phyloP scores from a whole-genome alignment of 1,140 invertebrate genomes.

The Episyrphus balteatus region DNA sequence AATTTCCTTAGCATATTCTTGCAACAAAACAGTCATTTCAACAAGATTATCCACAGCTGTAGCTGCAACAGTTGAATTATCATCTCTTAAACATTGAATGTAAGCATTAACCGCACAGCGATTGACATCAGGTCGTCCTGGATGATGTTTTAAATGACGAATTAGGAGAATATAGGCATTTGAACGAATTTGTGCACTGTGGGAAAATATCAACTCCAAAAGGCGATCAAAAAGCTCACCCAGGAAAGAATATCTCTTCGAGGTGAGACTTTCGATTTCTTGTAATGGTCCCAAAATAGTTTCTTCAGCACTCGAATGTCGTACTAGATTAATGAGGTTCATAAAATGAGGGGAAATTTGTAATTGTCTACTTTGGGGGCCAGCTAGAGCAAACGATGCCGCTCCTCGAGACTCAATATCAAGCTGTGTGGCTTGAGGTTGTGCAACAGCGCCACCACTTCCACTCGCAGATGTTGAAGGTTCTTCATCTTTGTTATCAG shows the following conservation, averaged over 20 bases:
- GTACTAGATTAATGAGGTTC: conserved; percentile 28
- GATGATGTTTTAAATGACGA: conserved; percentile 54
- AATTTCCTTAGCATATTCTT: conserved; percentile 70
- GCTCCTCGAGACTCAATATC: conserved; percentile 11
- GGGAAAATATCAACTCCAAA: conserved; percentile 48
- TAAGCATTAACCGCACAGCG: conserved; percentile 56
- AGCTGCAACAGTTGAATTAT: conserved; percentile 64
- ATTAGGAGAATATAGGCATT: conserved; percentile 54
- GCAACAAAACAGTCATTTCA: conserved; percentile 68
- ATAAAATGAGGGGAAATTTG: conserved; percentile 36
- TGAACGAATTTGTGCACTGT: conserved; percentile 49
- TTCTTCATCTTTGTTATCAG: conserved; percentile 6
- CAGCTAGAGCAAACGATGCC: conserved; percentile 16
- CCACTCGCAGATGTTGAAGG: conserved; percentile 1
- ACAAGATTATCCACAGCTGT: conserved; percentile 71
- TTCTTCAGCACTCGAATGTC: conserved; percentile 26
- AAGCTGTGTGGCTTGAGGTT: not conserved
- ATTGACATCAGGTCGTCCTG: conserved; percentile 39
- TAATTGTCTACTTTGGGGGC: conserved; percentile 15
- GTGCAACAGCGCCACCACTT: not conserved
- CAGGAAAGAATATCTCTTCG: conserved; percentile 53
- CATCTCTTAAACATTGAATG: conserved; percentile 66
- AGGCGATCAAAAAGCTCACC: conserved; percentile 53
- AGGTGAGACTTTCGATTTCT: conserved; percentile 60
- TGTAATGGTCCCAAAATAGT: conserved; percentile 53